Conservation (phyloP, 2,113 vertebrate genomes). For the Nyctibius bracteatus region DNA sequence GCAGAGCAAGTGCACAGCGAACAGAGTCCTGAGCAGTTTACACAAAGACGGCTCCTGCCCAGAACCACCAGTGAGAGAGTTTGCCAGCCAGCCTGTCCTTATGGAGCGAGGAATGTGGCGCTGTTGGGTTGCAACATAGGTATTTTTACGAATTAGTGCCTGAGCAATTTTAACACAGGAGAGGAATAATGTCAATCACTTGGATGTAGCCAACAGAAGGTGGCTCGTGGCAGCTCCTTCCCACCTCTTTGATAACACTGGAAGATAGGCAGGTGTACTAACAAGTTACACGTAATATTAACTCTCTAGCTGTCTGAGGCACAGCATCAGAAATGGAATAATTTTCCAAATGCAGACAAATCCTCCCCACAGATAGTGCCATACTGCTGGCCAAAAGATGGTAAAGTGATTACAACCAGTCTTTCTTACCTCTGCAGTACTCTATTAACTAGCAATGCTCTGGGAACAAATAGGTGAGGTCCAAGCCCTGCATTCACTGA, state of each 20-base stretch:
- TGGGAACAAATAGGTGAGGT: neutral
- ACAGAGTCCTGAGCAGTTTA: neutral
- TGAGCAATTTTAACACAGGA: neutral
- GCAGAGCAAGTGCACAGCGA: neutral
- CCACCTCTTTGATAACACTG: neutral
- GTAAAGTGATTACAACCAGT: neutral
- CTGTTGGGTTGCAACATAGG: neutral
- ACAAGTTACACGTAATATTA: neutral
- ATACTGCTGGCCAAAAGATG: neutral
- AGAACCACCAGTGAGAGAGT: neutral
- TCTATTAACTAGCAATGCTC: neutral
- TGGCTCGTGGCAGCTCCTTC: neutral
- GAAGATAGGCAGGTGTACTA: neutral
- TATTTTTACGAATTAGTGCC: neutral
- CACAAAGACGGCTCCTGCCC: rapidly evolving
- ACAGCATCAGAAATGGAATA: neutral
- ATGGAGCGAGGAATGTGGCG: rapidly evolving
- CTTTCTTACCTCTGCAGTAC: too few species aligned
- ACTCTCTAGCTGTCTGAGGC: neutral
- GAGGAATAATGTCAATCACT: neutral
- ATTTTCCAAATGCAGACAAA: neutral
- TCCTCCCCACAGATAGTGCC: neutral
- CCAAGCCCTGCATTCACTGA: neutral
- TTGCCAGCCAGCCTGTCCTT: neutral
- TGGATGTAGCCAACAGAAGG: neutral